These are phyloP conservation scores for Craseonycteris thonglongyai DNA, from an alignment of 2,113 vertebrate species.

Conservation along the genomic window DNA sequence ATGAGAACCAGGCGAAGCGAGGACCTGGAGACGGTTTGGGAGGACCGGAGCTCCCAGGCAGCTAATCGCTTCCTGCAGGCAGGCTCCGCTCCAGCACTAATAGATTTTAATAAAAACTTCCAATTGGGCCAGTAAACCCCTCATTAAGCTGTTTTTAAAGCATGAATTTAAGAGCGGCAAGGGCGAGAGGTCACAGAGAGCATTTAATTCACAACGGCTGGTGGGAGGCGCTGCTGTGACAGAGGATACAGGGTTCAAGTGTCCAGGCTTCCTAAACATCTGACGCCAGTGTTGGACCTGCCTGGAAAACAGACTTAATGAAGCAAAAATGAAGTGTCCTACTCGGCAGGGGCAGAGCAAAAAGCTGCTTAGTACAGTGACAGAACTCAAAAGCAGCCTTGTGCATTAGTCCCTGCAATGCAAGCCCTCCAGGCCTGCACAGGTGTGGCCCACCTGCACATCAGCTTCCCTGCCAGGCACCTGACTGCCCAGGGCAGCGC, in stretches of 20 bases:
- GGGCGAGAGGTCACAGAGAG: conserved; percentile 85
- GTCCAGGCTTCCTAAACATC: conserved; percentile 78
- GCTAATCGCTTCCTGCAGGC: conserved; percentile 91
- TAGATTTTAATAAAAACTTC: conserved; percentile 91
- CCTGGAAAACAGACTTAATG: conserved; percentile 82
- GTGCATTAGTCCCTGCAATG: not conserved
- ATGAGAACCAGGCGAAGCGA: conserved; percentile 57
- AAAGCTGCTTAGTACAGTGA: not conserved
- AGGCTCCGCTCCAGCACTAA: conserved; percentile 80
- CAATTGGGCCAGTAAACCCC: conserved; percentile 91
- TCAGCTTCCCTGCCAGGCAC: not conserved
- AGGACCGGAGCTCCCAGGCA: conserved; percentile 73
- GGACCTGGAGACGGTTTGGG: conserved; percentile 86
- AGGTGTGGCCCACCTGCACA: not conserved
- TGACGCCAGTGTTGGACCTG: conserved; percentile 74
- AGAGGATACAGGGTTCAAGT: conserved; percentile 80
- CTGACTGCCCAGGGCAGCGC: not conserved
- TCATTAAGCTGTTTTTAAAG: conserved; percentile 94
- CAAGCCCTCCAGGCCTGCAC: not conserved
- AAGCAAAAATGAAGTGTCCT: conserved; percentile 63
- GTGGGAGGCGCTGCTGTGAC: conserved; percentile 79
- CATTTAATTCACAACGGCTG: conserved; percentile 87
- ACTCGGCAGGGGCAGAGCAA: not conserved
- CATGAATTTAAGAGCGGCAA: conserved; percentile 85
- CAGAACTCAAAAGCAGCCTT: not conserved